Percentiles rank a stretch among this genome's conserved stretches.
Conservation (phyloP, 2,888 invertebrate species). For the Malachius bipustulatus region DNA sequence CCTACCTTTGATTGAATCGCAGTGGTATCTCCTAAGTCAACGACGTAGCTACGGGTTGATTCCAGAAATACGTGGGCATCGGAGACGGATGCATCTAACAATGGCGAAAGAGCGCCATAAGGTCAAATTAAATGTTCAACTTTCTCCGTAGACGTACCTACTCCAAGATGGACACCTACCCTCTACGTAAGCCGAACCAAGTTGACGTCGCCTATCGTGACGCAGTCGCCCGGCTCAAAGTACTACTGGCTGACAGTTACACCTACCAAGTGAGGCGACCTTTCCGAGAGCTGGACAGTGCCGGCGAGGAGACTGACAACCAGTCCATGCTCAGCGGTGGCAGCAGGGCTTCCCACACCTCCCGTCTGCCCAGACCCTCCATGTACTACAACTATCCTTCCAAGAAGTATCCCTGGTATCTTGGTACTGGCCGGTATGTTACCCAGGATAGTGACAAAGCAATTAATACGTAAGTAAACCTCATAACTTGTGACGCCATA, state of each 20-base stretch:
- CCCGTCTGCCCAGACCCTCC: conserved; percentile 6
- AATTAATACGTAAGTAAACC: too few species aligned
- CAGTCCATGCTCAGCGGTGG: conserved; percentile 38
- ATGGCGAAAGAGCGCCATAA: too few species aligned
- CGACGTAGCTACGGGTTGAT: too few species aligned
- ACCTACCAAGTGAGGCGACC: conserved; percentile 41
- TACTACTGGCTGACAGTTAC: conserved; percentile 66
- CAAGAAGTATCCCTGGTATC: background rate
- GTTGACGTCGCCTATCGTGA: conserved; percentile 76
- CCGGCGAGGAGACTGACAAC: conserved; percentile 48
- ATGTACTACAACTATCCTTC: conserved; percentile 13
- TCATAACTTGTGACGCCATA: too few species aligned
- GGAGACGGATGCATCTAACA: too few species aligned
- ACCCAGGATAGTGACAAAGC: too few species aligned
- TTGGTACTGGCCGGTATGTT: too few species aligned
- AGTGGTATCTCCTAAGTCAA: too few species aligned
- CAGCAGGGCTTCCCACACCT: conserved; percentile 26
- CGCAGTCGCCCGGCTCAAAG: conserved; percentile 67
- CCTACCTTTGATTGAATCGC: too few species aligned
- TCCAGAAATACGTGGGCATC: too few species aligned
- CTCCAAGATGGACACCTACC: conserved; percentile 41
- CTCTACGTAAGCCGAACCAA: conserved; percentile 64
- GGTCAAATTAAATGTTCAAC: too few species aligned
- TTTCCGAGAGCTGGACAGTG: conserved; percentile 39
- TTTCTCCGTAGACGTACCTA: too few species aligned